These are phyloP conservation scores for Piprites chloris DNA, from an alignment of 2,113 vertebrate species.

Conservation along the genomic window DNA sequence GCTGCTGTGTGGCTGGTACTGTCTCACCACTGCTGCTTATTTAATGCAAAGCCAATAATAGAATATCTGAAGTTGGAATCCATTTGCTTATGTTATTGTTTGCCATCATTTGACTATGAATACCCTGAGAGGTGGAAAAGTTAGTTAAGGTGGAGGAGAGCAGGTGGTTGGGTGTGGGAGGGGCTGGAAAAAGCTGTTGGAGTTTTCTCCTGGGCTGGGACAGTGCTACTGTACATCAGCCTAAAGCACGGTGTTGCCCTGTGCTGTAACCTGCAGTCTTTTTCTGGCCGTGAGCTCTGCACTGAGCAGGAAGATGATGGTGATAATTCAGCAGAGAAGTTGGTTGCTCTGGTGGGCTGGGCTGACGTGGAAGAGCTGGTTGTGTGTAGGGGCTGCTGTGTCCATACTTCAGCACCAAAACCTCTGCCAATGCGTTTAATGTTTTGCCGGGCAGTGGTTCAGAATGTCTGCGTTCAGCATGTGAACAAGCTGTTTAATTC, in stretches of 20 bases:
- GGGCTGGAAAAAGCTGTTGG: not conserved
- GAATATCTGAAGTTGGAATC: not conserved
- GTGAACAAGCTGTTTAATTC: not conserved
- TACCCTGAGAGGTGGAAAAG: not conserved
- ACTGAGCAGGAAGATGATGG: not conserved
- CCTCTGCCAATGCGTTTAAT: not conserved
- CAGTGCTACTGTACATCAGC: not conserved
- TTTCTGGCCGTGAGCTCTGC: not conserved
- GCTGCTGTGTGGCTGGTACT: not conserved
- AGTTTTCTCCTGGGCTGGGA: not conserved
- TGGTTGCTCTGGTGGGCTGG: not conserved
- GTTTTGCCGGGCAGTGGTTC: not conserved
- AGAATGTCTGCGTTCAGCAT: not conserved
- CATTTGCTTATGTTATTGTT: not conserved
- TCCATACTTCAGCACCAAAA: not conserved
- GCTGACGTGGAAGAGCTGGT: not conserved
- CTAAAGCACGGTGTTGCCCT: not conserved
- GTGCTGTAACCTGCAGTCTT: not conserved
- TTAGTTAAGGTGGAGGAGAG: not conserved
- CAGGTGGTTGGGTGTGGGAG: rapidly evolving
- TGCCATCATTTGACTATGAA: not conserved
- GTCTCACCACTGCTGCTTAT: not conserved
- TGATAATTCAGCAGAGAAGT: not conserved
- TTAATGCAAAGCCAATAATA: not conserved
- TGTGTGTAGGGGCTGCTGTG: not conserved